Conservation (phyloP, 2,797 vertebrate species). For the Darevskia nairensis region DNA sequence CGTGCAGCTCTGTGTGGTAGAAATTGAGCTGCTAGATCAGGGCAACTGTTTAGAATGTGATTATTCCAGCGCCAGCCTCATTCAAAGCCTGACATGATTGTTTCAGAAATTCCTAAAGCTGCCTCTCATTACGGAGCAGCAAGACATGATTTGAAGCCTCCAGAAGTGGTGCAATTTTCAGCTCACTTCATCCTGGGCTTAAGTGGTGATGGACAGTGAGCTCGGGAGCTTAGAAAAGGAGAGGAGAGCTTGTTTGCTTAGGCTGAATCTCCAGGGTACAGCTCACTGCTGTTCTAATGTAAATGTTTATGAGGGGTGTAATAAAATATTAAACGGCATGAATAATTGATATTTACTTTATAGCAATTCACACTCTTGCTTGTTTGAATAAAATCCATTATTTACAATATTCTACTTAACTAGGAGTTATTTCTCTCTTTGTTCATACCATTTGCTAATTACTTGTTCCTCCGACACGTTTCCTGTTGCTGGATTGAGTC, state of each 20-base stretch:
- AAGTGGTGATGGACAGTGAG: conserved; percentile 41
- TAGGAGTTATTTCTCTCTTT: conserved; percentile 78
- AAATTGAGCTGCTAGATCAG: neutral
- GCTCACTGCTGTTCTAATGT: conserved; percentile 73
- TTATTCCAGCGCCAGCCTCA: neutral
- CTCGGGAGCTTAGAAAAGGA: conserved; percentile 40
- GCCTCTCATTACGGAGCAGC: conserved; percentile 3
- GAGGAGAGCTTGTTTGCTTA: conserved; percentile 66
- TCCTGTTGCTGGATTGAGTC: conserved; percentile 69
- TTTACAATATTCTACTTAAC: conserved; percentile 80
- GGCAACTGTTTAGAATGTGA: neutral
- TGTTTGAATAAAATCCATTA: conserved; percentile 83
- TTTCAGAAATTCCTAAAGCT: conserved; percentile 30
- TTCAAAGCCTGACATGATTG: neutral
- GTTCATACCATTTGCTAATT: conserved; percentile 77
- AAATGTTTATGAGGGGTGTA: conserved; percentile 76
- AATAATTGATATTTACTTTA: conserved; percentile 82
- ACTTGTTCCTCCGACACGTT: conserved; percentile 75
- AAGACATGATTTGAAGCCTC: conserved; percentile 42
- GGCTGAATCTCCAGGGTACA: conserved; percentile 64
- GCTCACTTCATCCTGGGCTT: conserved; percentile 37
- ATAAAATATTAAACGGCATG: conserved; percentile 81
- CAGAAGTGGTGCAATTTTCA: conserved; percentile 36
- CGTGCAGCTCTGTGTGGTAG: neutral
- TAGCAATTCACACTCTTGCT: conserved; percentile 76